A percentile compares a stretch with the other conserved stretches of the same genome.
These are phyloP conservation scores for Botrylloides violaceus DNA, from an alignment of 23 tunicate species.

Conservation along the genomic window DNA sequence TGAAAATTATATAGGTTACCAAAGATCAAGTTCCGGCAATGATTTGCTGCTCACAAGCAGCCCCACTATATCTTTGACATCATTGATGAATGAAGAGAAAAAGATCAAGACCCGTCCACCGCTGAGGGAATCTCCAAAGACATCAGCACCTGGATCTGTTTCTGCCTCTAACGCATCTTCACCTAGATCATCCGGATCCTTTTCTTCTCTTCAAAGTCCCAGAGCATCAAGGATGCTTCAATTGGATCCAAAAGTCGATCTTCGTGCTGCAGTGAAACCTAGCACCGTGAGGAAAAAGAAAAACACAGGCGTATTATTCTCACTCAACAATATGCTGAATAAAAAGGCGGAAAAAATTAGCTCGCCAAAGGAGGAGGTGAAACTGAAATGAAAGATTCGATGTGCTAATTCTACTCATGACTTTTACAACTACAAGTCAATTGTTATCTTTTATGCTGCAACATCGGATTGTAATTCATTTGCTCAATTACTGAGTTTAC, in stretches of 20 bases:
- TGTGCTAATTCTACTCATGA: too few species aligned
- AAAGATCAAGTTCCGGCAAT: slow-evolving; percentile 7
- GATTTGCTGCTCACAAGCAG: background rate
- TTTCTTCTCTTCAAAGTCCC: background rate
- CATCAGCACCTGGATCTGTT: slow-evolving; percentile 1
- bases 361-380: too few species aligned
- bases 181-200: slow-evolving; percentile 19
- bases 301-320: slow-evolving; percentile 52
- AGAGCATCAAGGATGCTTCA: slow-evolving; percentile 4
- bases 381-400: too few species aligned
- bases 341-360: slow-evolving; percentile 47
- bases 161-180: slow-evolving; percentile 10
- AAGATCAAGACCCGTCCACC: too few species aligned
- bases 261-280: slow-evolving; percentile 71
- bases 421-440: too few species aligned
- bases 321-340: slow-evolving; percentile 62
- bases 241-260: slow-evolving; percentile 64
- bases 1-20: background rate
- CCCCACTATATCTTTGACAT: background rate
- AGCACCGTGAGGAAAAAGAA: slow-evolving; percentile 64
- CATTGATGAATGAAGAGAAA: background rate
- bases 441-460: too few species aligned
- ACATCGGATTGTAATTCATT: too few species aligned
- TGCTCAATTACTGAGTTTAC: too few species aligned
- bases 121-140: too few species aligned